Evolutionary conservation across 2,888 invertebrate species (phyloP).

Genomic region (Taphrorychus bicolor): DNA sequence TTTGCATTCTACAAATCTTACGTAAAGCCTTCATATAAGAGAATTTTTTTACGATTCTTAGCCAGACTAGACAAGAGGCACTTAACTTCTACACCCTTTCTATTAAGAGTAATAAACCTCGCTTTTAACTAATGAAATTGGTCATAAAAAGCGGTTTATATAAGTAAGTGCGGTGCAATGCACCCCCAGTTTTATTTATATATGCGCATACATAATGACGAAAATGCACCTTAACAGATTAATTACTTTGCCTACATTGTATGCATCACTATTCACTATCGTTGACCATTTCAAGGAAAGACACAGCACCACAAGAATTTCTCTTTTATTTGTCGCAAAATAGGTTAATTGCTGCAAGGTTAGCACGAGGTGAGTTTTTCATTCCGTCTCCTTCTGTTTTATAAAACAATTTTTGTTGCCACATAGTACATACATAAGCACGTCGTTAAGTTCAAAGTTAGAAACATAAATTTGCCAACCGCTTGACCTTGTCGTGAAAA

Average conservation of each 20-base stretch:
- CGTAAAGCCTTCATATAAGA: too few species aligned
- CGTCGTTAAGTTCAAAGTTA: not conserved
- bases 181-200: too few species aligned
- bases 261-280: not conserved
- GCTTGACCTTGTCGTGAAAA: not conserved
- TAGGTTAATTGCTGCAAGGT: constrained; percentile 25
- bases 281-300: constrained; percentile 9
- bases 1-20: too few species aligned
- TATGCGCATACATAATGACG: too few species aligned
- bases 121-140: too few species aligned
- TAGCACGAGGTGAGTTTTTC: constrained; percentile 17
- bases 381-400: not conserved
- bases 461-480: not conserved
- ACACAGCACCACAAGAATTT: constrained; percentile 10
- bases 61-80: too few species aligned
- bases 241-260: not conserved
- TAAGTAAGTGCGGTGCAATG: too few species aligned
- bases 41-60: too few species aligned
- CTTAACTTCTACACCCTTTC: too few species aligned
- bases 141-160: too few species aligned
- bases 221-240: too few species aligned
- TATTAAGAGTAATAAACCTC: too few species aligned
- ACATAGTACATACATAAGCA: not conserved
- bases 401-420: constrained; percentile 2
- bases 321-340: constrained; percentile 21